Evolutionary conservation across 2,113 vertebrate genomes (phyloP), one percentile per base, ranked within the genome.

Genomic region (Lonchura striata): DNA sequence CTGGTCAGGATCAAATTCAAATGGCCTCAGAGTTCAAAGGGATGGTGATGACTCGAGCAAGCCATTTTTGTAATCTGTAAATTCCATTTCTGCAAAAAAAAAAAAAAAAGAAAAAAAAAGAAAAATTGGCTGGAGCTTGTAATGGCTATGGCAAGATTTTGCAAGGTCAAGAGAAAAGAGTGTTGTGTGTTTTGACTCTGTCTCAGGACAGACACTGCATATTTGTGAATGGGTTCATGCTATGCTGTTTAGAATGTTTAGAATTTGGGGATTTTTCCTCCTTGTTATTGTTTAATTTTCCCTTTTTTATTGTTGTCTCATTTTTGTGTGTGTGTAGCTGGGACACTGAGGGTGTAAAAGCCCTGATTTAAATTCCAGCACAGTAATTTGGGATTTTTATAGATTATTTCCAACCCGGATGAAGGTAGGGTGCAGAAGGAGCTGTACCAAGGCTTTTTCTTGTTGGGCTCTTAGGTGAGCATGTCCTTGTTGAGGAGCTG

Each of bases 31-130:
- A 97, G 92, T 97, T 97, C 96, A 97, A 97, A 97, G 94, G 86
- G 53, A 88, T 69, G 82, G 70, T 15, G 92, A 86, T 76, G 95
- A 92, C 95, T 97, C 3, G 2, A 77, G 63, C 63, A 97, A 96
- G 94, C 95, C 95, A 86, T 96, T 97, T 94, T 94, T 96, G 93
- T 91, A 96, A 96, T 96, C 91, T 95, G 80, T 84, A 93, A 94
- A 96, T 96, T 95, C 95, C 83, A 68, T 94, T 92, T 89, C 64
- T 91, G 74, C 49, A 75, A 82, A 94, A 95, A 69, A 49, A 30
- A 21, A 91, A 79, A 90, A 49, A 13, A 49, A 19, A 5, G 37
- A 4, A 30, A 7, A 4, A 94, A 15, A 28, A 30, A 24, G 4
- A 21, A 12, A 59, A 25, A 3, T 85, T 85, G 82, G 82, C 71